Percentiles rank a stretch among this genome's conserved stretches.
phyloP scores from a whole-genome alignment of 2,888 invertebrate genomes.

The Esperia sulphurella region DNA sequence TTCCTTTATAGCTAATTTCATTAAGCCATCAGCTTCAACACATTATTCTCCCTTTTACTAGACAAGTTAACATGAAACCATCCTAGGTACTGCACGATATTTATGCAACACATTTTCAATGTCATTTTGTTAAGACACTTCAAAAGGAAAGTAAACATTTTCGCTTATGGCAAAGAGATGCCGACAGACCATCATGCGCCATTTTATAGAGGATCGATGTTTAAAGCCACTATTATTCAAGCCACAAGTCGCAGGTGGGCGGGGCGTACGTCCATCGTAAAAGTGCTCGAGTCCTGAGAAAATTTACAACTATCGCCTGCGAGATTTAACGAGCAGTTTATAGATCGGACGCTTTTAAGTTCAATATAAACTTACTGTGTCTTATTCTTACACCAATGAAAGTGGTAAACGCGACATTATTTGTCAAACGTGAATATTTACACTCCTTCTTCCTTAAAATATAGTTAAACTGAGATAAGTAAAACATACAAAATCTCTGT shows the following conservation, averaged over 20 bases:
- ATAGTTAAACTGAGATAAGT: too few relatives aligned
- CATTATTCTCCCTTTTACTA: too few relatives aligned
- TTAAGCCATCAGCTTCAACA: too few relatives aligned
- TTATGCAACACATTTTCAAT: too few relatives aligned
- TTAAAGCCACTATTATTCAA: slow-evolving; percentile 16
- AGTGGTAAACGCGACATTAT: slow-evolving; percentile 44
- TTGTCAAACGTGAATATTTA: slow-evolving; percentile 17
- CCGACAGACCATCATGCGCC: slow-evolving; percentile 27
- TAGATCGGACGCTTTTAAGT: slow-evolving; percentile 69
- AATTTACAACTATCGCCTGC: slow-evolving; percentile 72
- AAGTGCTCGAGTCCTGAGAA: slow-evolving; percentile 57
- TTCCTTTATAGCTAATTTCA: too few relatives aligned
- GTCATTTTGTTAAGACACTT: background rate
- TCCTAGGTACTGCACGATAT: background rate
- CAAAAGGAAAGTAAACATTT: slow-evolving; percentile 18
- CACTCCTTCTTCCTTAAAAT: background rate
- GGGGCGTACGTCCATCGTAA: slow-evolving; percentile 67
- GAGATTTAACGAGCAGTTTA: slow-evolving; percentile 77
- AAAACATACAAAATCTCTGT: too few relatives aligned
- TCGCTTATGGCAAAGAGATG: slow-evolving; percentile 24
- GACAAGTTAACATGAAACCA: too few relatives aligned
- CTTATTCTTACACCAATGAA: slow-evolving; percentile 51
- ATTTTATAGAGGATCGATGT: slow-evolving; percentile 61
- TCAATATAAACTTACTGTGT: slow-evolving; percentile 65
- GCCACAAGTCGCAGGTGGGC: slow-evolving; percentile 60